Conservation (phyloP, 2,113 vertebrate genomes). For the Chiloscyllium plagiosum region DNA sequence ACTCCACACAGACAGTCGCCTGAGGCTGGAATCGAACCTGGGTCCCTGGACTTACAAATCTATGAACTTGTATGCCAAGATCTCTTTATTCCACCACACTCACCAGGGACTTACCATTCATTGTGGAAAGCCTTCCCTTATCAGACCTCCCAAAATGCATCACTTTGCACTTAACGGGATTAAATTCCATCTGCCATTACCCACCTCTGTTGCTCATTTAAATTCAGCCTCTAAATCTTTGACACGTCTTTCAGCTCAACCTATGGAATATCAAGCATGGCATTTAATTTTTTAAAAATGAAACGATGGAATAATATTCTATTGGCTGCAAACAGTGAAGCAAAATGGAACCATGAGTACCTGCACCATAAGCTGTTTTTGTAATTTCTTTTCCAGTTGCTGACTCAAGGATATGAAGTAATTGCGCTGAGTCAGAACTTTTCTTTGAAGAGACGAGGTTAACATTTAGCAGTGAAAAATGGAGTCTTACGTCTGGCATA, state of each 20-base stretch:
- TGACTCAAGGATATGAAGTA: neutral
- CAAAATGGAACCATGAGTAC: neutral
- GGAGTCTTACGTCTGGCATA: neutral
- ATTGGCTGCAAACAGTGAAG: neutral
- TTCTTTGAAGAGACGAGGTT: neutral
- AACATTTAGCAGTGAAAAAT: neutral
- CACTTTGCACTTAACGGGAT: neutral
- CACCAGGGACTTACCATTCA: no score
- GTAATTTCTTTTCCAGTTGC: neutral
- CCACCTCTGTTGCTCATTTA: no score
- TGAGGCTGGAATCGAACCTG: no score
- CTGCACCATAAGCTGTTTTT: neutral
- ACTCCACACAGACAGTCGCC: no score
- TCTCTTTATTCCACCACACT: no score
- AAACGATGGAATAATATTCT: neutral
- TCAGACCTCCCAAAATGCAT: neutral
- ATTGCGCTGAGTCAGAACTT: neutral
- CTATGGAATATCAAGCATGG: neutral
- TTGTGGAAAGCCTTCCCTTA: no score
- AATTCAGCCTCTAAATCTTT: neutral
- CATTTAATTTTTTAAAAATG: neutral
- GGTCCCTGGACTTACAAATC: no score
- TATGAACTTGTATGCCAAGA: no score
- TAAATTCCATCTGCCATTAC: no score
- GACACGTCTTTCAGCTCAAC: neutral